These are phyloP conservation scores for Verasper variegatus DNA, from an alignment of 2,113 vertebrate genomes.

Conservation along the genomic window DNA sequence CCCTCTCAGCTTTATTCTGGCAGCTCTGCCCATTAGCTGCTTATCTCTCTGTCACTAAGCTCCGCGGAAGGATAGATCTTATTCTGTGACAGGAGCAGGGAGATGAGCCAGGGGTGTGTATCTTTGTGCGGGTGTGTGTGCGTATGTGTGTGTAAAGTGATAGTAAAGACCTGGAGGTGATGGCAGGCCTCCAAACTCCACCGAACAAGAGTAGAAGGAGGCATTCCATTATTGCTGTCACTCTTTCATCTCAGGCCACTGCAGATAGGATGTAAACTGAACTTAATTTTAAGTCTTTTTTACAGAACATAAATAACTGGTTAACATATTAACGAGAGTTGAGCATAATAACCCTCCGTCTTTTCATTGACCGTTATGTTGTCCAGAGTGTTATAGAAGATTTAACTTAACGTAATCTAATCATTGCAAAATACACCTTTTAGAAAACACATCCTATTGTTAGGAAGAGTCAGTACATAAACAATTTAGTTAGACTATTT, in stretches of 20 bases:
- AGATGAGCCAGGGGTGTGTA: constrained; percentile 15
- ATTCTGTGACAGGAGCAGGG: constrained; percentile 16
- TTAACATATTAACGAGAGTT: background rate
- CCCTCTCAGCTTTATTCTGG: constrained; percentile 9
- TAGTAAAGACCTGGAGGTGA: constrained; percentile 7
- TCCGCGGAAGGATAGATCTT: constrained; percentile 30
- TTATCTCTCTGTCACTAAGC: constrained; percentile 26
- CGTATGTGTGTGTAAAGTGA: background rate
- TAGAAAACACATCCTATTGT: too few relatives aligned
- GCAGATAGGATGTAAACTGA: background rate
- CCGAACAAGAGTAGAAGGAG: constrained; percentile 7
- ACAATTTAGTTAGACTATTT: background rate
- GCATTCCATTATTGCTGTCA: background rate
- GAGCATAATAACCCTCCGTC: background rate
- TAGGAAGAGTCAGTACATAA: background rate
- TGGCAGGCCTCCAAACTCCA: constrained; percentile 28
- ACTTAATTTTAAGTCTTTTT: background rate
- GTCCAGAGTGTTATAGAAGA: background rate
- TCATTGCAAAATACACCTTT: background rate
- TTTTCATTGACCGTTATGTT: background rate
- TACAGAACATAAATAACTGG: background rate
- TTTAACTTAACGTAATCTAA: too few relatives aligned
- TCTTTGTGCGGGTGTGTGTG: background rate
- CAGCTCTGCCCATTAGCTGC: constrained; percentile 11
- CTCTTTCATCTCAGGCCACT: background rate